Base-by-base conservation (phyloP, 1,140 invertebrate species). In the Aphidius ervi region DNA sequence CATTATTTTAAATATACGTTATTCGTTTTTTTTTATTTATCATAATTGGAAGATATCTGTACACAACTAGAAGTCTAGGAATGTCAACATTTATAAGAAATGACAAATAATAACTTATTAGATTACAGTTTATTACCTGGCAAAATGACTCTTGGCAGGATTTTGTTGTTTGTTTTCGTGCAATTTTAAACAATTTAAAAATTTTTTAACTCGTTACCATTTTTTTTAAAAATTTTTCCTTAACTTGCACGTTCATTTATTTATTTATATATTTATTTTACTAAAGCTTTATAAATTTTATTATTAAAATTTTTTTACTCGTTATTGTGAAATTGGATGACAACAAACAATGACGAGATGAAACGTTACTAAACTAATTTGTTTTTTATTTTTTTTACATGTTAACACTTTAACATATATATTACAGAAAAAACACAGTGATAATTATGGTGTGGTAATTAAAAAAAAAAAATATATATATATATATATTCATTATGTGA, bases 61-160 rank as follows among this genome's bases (percentile, higher is more conserved):
- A 79, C 75, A 63, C 74, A 68, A 75, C 72, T 77, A 76, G 67
- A 71, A 73, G 39, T 74, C 74, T 76, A 77, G 76, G 75, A 79
- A 78, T 78, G 75, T 79, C 74, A 76, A 76, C 69, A 76, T 77
- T 31, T 79, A 77, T 73, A 76, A 75, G 74, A 78, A 77, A 76
- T 73, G 74, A 76, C 75, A 74, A 31, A 31, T 31, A 31, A 79
- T 76, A 75, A 77, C 77, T 78, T 75, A 78, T 77, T 76, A 78
- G 77, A 75, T 76, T 78, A 79, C 77, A 79, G 74, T 78, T 74
- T 79, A 78, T 73, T 76, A n/a, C 52, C 37, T 20, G 52, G 71
- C 71, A 71, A 72, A 76, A 71, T 74, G 73, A 76, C 74, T 75
- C 70, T 70, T 75, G 74, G 70, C 70, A 73, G 70, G 31, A 49